These are phyloP conservation scores for Thunnus thynnus DNA, from an alignment of 2,113 vertebrate species.

Conservation along the genomic window DNA sequence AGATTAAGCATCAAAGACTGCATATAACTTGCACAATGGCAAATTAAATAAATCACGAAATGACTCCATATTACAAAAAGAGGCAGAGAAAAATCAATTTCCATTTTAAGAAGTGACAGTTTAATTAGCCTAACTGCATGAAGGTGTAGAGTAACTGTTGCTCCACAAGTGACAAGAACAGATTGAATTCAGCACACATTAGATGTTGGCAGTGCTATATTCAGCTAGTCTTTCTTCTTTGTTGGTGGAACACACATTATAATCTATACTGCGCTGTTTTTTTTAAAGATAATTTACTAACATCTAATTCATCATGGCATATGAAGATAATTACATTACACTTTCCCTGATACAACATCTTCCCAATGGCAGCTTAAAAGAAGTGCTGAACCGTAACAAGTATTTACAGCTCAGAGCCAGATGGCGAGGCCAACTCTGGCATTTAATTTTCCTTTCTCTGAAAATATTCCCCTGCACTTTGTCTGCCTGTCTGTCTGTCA, in stretches of 20 bases:
- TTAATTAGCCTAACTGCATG: slow-evolving; percentile 65
- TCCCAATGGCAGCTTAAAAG: slow-evolving; percentile 29
- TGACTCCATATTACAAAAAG: slow-evolving; percentile 33
- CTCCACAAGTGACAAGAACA: slow-evolving; percentile 25
- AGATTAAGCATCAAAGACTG: slow-evolving; percentile 12
- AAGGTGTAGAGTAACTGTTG: slow-evolving; percentile 41
- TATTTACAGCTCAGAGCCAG: slow-evolving; percentile 58
- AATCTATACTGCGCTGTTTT: slow-evolving; percentile 1
- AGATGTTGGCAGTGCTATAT: neutral
- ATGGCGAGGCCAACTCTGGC: slow-evolving; percentile 21
- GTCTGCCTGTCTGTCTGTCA: slow-evolving; percentile 4
- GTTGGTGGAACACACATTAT: slow-evolving; percentile 10
- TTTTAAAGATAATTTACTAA: slow-evolving; percentile 42
- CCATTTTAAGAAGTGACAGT: slow-evolving; percentile 59
- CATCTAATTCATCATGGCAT: slow-evolving; percentile 50
- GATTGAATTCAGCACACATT: slow-evolving; percentile 28
- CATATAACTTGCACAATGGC: neutral
- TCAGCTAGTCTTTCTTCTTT: slow-evolving; percentile 28
- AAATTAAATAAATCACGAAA: slow-evolving; percentile 48
- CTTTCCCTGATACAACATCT: slow-evolving; percentile 49
- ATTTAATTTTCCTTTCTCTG: slow-evolving; percentile 49
- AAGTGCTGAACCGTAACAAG: slow-evolving; percentile 45
- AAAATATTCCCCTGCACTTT: slow-evolving; percentile 27
- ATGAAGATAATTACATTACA: slow-evolving; percentile 59
- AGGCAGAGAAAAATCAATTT: slow-evolving; percentile 50